Base-by-base conservation (phyloP, 1,140 invertebrate genomes). In the Platyscapa corneri region DNA sequence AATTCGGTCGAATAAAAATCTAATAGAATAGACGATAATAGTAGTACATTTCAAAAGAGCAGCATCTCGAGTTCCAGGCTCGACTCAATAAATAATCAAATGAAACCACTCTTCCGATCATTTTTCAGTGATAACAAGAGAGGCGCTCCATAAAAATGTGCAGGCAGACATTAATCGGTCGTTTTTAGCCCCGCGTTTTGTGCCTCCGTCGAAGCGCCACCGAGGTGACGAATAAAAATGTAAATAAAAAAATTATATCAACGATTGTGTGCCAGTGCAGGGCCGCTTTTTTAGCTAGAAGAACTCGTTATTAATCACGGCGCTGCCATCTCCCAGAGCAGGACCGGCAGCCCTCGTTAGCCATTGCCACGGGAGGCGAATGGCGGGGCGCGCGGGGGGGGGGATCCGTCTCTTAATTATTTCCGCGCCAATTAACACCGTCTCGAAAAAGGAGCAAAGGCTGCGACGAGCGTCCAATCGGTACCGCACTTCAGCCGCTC, bases 341-440 rank as follows among this genome's bases (percentile, higher is more conserved):
- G 88, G 12, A 46, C 5, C 88, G 89, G 89, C 90, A 88, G 88
- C 88, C 89, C 92, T 93, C 91, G 92, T 93, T 93, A 92, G 89
- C 90, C 87, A 84, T 88, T 81, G 84, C 83, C 84, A 49, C 75
- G 86, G 78, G 30, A 78, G 27, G 30, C 65, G 67, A 86, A 77
- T 37, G 82, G 77, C 65, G 85, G 82, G 84, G 87, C 81, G 86
- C 75, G 67, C 80, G 72, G 84, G 86, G 82, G 85, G 83, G 88
- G 84, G 64, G 79, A 88, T 86, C 67, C 89, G 90, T 91, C 91
- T 92, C 92, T 93, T 92, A 92, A 93, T 93, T 93, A 93, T 91
- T 93, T 93, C 92, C 92, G 91, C 92, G 88, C 91, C 92, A 93
- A 93, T 93, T 93, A 93, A 93, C 90, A 92, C 89, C 87, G 89